Base-by-base conservation (phyloP, 1,140 invertebrate genomes). In the Lepidurus apus region DNA sequence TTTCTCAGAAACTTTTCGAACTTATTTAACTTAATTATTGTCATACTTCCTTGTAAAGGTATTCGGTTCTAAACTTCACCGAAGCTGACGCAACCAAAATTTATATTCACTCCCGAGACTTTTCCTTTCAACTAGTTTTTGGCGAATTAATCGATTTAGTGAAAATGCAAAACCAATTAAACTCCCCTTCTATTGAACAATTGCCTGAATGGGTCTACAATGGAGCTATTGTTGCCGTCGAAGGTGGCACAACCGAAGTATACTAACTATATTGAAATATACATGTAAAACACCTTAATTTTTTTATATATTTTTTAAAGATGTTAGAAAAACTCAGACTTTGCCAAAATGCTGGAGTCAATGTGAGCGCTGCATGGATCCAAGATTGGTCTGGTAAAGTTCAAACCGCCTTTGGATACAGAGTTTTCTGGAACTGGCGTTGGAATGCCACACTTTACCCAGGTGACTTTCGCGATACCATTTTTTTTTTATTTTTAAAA, bases 401-500 rank as follows among this genome's bases (percentile, higher is more conserved):
- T 7, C 78, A 81, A n/a, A 87, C 85, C 11, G 79, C 82, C 9
- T 85, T 87, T 77, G 86, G 86, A 13, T 81, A 83, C n/a, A 80
- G 86, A 10, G 82, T 87, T 3, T 86, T 85, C 80, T 87, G 86
- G 86, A 84, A 87, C 81, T 87, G 86, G 86, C 80, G 82, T 76
- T 86, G 85, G 85, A 85, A 85, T 80, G 43, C 53, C 21, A 82
- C 81, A 13, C 81, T 79, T 9, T 86, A 86, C 79, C 83, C 84
- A 74, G 81, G 84, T 85, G 65, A 43, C 65, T 44, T 53, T 21
- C 17, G 43, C 2, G 2, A 24, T 42, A 13, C 13, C 1, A 42
- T 75, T 75, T n/a, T n/a, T n/a, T n/a, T n/a, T n/a, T n/a, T n/a
- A n/a, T n/a, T n/a, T n/a, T n/a, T n/a, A n/a, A n/a, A n/a, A n/a